Percentiles rank a stretch among this genome's conserved stretches.
Conservation (phyloP, 1,140 invertebrate species). For the Bactericera cockerelli region DNA sequence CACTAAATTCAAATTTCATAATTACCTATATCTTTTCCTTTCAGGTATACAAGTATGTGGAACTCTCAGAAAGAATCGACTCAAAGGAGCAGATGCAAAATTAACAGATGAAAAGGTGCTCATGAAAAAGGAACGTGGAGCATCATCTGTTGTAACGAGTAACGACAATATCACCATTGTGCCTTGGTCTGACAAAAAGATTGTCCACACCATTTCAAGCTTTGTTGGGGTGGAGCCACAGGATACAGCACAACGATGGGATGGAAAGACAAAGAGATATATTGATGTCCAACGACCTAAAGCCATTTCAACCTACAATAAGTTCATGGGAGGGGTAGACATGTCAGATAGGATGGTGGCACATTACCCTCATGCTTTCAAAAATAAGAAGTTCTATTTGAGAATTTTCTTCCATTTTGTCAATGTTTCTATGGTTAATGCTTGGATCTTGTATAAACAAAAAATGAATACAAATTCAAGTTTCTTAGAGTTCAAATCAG, state of each 20-base stretch:
- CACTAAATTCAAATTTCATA: not conserved
- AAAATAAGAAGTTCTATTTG: slow-evolving; percentile 22
- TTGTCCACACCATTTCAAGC: slow-evolving; percentile 8
- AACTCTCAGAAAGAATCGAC: not conserved
- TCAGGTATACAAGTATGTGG: not conserved
- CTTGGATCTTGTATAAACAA: too few species aligned
- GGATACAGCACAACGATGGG: not conserved
- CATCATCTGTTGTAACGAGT: not conserved
- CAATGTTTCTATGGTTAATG: slow-evolving; percentile 17
- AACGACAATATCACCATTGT: slow-evolving; percentile 14
- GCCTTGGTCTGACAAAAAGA: slow-evolving; percentile 17
- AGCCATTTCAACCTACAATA: slow-evolving; percentile 18
- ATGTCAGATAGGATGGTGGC: slow-evolving; percentile 22
- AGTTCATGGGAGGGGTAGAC: slow-evolving; percentile 28
- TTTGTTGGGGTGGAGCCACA: not conserved
- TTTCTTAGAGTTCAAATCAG: not conserved
- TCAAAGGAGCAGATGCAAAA: not conserved
- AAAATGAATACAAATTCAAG: not conserved
- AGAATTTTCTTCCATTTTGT: slow-evolving; percentile 25
- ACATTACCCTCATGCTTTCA: slow-evolving; percentile 21
- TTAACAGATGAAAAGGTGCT: not conserved
- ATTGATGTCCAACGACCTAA: slow-evolving; percentile 16
- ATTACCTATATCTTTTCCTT: too few species aligned
- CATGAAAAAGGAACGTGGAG: not conserved
- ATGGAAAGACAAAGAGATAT: not conserved